Percentiles rank a stretch among this genome's conserved stretches.
These are phyloP conservation scores for Indicator maculatus DNA, from an alignment of 2,113 vertebrate genomes.

Conservation along the genomic window DNA sequence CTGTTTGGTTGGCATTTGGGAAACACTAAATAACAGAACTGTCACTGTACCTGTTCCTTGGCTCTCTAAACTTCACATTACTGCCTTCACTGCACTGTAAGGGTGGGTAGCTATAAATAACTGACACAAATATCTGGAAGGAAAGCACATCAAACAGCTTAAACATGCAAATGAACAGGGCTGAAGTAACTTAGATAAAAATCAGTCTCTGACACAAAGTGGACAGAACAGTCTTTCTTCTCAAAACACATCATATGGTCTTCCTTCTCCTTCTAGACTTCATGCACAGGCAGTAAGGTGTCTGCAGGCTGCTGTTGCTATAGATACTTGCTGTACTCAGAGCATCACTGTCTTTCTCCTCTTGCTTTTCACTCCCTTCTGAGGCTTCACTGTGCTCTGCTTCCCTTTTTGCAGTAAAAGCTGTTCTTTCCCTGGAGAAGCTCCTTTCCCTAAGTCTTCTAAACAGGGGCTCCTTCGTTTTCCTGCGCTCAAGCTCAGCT, in stretches of 20 bases:
- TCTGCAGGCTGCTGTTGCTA: slow-evolving; percentile 68
- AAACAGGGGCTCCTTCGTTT: slow-evolving; percentile 74
- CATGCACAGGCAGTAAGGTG: slow-evolving; percentile 71
- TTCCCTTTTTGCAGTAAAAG: slow-evolving; percentile 57
- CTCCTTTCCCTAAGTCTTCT: slow-evolving; percentile 84
- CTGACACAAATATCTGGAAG: slow-evolving; percentile 50
- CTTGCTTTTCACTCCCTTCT: slow-evolving; percentile 55
- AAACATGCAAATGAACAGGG: slow-evolving; percentile 14
- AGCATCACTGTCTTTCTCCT: slow-evolving; percentile 73
- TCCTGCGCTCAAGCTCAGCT: slow-evolving; percentile 70
- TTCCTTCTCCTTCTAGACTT: slow-evolving; percentile 80
- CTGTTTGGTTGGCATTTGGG: not conserved
- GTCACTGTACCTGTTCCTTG: slow-evolving; percentile 40
- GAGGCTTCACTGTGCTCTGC: slow-evolving; percentile 56
- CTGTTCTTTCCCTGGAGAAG: slow-evolving; percentile 82
- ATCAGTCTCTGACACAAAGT: not conserved
- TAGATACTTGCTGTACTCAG: slow-evolving; percentile 67
- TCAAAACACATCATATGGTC: slow-evolving; percentile 70
- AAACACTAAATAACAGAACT: slow-evolving; percentile 23
- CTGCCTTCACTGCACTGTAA: slow-evolving; percentile 42
- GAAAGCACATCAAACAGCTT: slow-evolving; percentile 37
- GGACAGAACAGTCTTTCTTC: not conserved
- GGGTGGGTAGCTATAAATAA: slow-evolving; percentile 21
- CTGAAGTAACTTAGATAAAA: slow-evolving; percentile 37
- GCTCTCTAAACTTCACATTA: slow-evolving; percentile 40